These are phyloP conservation scores for Hippolais icterina DNA, from an alignment of 2,113 vertebrate species.

Conservation along the genomic window DNA sequence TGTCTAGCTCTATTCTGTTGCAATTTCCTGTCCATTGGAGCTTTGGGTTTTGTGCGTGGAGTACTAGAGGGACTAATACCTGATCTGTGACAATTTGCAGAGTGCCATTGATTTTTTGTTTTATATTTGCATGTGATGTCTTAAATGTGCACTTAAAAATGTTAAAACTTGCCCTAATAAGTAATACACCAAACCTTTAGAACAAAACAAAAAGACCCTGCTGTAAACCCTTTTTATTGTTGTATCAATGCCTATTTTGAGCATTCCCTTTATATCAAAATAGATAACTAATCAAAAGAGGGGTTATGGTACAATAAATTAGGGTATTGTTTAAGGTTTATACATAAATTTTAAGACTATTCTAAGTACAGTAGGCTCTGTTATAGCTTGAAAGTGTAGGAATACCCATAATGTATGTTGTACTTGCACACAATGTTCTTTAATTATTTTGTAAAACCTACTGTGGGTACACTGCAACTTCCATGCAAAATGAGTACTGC, in stretches of 20 bases:
- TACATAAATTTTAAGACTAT: background rate
- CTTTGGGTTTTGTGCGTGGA: background rate
- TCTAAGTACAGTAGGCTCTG: background rate
- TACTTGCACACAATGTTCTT: background rate
- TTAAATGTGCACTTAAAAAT: background rate
- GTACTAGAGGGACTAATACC: background rate
- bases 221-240: background rate
- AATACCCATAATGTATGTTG: background rate
- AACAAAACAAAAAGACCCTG: fast-evolving
- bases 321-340: background rate
- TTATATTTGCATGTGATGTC: background rate
- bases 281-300: background rate
- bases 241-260: background rate
- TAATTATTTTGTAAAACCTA: background rate
- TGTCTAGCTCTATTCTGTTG: background rate
- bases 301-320: background rate
- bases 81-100: background rate
- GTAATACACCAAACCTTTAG: background rate
- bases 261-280: background rate
- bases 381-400: background rate
- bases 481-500: background rate
- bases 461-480: constrained; percentile 2
- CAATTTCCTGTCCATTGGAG: background rate
- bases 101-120: background rate
- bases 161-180: background rate